Percentiles rank a stretch among this genome's conserved stretches.
Conservation (phyloP, 2,113 vertebrate species). For the Merops nubicus region DNA sequence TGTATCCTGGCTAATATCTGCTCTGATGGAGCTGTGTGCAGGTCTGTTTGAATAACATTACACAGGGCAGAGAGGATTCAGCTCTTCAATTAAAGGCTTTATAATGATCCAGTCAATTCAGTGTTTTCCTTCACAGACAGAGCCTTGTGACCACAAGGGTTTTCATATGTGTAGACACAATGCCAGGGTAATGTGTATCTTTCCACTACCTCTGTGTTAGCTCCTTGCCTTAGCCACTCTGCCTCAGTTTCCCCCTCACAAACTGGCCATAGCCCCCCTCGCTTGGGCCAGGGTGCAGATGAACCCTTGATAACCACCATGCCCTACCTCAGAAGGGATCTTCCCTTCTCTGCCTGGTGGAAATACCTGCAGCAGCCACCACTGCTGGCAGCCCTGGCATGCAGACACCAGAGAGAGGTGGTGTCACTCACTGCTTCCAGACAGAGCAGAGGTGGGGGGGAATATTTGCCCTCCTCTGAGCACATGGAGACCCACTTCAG, state of each 20-base stretch:
- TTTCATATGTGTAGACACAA: not conserved
- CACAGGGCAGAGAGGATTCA: not conserved
- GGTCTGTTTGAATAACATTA: conserved; percentile 13
- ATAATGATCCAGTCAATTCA: not conserved
- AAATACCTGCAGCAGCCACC: not conserved
- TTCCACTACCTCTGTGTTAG: not conserved
- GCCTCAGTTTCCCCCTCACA: not conserved
- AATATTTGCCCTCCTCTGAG: not conserved
- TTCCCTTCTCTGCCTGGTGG: not conserved
- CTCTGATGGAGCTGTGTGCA: not conserved
- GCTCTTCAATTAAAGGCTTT: not conserved
- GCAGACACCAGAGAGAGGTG: not conserved
- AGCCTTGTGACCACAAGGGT: not conserved
- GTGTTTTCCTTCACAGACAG: not conserved
- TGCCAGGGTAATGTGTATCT: not conserved
- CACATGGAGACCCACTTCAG: accelerated
- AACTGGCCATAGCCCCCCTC: not conserved
- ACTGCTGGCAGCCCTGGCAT: not conserved
- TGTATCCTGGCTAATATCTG: conserved; percentile 7
- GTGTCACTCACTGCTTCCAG: not conserved
- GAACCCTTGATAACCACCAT: not conserved
- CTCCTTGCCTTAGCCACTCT: not conserved
- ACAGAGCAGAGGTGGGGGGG: not conserved
- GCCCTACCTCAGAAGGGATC: not conserved
- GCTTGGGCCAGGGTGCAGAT: not conserved